Evolutionary conservation across 2,113 vertebrate species (phyloP).

Genomic region (Ageneiosus marmoratus): DNA sequence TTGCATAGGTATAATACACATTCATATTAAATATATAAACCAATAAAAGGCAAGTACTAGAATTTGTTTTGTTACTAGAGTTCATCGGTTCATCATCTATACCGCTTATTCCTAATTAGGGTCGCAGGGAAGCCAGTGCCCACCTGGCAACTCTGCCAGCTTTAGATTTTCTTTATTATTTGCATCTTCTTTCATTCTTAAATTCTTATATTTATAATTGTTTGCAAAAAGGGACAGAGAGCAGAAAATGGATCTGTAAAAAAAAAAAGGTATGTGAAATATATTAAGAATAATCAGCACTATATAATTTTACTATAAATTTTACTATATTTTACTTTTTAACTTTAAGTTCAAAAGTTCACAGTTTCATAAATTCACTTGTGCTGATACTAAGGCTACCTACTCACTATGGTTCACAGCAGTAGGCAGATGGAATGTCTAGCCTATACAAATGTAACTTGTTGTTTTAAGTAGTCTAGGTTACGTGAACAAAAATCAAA

Average conservation of each 20-base stretch:
- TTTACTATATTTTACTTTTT: too few relatives aligned
- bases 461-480: background rate
- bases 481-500: background rate
- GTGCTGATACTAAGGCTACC: background rate
- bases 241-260: background rate
- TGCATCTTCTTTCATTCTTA: background rate
- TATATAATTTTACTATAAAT: too few relatives aligned
- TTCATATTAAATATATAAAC: background rate
- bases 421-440: background rate
- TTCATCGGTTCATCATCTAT: too few relatives aligned
- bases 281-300: background rate
- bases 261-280: background rate
- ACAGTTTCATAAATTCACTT: background rate
- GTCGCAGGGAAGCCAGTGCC: too few relatives aligned
- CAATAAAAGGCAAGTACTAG: background rate
- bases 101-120: too few relatives aligned
- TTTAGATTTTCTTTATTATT: background rate
- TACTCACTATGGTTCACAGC: background rate
- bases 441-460: background rate
- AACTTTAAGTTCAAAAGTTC: too few relatives aligned
- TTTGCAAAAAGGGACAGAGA: background rate
- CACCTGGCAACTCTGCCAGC: too few relatives aligned
- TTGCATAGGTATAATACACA: background rate
- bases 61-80: too few relatives aligned
- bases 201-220: background rate